Evolutionary conservation across 1,140 invertebrate species (phyloP).

Genomic region (Pseudomyrmex gracilis): DNA sequence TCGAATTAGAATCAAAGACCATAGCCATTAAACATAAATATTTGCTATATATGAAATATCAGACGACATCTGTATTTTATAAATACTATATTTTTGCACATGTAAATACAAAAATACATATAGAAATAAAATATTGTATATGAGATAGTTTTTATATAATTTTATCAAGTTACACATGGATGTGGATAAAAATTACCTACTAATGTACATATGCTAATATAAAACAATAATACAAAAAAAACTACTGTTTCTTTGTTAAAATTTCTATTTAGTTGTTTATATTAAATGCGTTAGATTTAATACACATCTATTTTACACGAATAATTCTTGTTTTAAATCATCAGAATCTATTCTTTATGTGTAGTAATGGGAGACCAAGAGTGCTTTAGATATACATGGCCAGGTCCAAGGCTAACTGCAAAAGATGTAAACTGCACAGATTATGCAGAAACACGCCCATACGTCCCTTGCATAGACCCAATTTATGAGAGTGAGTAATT

Average conservation of each 20-base stretch:
- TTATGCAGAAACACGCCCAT: background rate
- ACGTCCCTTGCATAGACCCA: constrained; percentile 69
- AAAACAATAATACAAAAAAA: background rate
- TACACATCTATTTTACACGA: background rate
- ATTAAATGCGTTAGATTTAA: constrained; percentile 10
- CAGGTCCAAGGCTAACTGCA: constrained; percentile 24
- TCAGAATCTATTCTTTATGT: constrained; percentile 37
- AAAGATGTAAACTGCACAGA: background rate
- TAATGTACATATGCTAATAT: background rate
- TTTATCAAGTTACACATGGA: no score
- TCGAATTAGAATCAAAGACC: no score
- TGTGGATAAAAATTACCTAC: no score
- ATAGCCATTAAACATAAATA: no score
- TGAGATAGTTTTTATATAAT: no score
- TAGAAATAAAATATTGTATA: background rate
- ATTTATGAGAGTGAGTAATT: constrained; percentile 49
- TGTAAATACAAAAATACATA: constrained; percentile 36
- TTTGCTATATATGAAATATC: background rate
- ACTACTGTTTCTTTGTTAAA: background rate
- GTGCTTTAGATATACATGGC: constrained; percentile 75
- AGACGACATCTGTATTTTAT: background rate
- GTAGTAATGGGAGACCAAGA: background rate
- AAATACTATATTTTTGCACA: constrained; percentile 19
- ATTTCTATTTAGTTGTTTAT: background rate
- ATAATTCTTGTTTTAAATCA: background rate